Percentiles rank a stretch among this genome's conserved stretches.
phyloP scores from a whole-genome alignment of 2,888 invertebrate species.

The Noctua pronuba region DNA sequence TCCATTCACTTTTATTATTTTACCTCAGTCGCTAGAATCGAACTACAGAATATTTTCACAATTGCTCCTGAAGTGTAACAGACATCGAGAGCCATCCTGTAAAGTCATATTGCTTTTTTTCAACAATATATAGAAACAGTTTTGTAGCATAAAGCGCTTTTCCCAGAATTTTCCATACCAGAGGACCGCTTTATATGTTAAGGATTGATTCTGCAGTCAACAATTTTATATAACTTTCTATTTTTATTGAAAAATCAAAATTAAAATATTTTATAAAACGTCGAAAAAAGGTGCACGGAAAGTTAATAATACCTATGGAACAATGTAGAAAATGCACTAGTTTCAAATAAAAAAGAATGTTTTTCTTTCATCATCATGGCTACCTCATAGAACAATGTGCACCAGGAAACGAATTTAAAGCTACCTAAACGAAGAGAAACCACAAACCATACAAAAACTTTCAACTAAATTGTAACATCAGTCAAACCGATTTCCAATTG shows the following conservation, averaged over 20 bases:
- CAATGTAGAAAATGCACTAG: background rate
- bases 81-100: background rate
- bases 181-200: background rate
- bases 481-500: slow-evolving; percentile 62
- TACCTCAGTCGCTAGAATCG: background rate
- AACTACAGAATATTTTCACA: background rate
- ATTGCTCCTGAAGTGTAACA: background rate
- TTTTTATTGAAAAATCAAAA: background rate
- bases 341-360: background rate
- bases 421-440: background rate
- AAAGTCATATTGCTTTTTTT: slow-evolving; percentile 18
- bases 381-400: background rate
- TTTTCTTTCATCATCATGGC: background rate
- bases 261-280: too few species aligned
- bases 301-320: background rate
- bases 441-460: background rate
- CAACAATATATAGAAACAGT: background rate
- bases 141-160: background rate
- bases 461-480: slow-evolving; percentile 25
- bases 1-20: background rate
- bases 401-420: background rate
- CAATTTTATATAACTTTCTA: background rate
- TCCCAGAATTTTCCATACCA: background rate
- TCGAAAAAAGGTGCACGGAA: too few species aligned
- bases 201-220: background rate